A percentile compares a stretch with the other conserved stretches of the same genome.
Conservation (phyloP, 1,140 invertebrate species). For the Idris sp. region DNA sequence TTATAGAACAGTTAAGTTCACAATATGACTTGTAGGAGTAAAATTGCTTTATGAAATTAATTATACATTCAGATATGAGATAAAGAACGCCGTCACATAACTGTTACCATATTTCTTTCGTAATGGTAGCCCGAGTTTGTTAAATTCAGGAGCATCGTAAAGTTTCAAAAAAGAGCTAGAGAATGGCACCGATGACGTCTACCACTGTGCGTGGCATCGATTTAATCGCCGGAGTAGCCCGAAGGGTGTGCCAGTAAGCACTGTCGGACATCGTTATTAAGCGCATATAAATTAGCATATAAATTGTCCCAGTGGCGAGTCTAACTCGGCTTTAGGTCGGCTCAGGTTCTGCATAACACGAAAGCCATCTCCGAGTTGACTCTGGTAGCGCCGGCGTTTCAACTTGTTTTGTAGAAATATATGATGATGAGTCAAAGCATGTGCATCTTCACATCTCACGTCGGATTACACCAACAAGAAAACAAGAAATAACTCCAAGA, state of each 20-base stretch:
- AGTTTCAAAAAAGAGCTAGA: conserved; percentile 48
- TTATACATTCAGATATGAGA: conserved; percentile 49
- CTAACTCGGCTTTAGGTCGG: conserved; percentile 57
- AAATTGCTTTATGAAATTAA: conserved; percentile 50
- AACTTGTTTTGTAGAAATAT: conserved; percentile 45
- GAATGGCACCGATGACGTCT: conserved; percentile 58
- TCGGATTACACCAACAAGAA: conserved; percentile 35
- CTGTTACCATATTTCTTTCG: conserved; percentile 47
- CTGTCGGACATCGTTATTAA: conserved; percentile 78
- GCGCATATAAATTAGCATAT: conserved; percentile 79
- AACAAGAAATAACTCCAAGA: conserved; percentile 20
- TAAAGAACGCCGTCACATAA: conserved; percentile 25
- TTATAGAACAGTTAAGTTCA: not conserved
- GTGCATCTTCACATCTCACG: conserved; percentile 46
- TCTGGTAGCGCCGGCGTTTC: conserved; percentile 68
- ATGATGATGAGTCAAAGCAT: conserved; percentile 46
- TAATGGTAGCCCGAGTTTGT: conserved; percentile 31
- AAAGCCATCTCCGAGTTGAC: conserved; percentile 65
- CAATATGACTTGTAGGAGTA: conserved; percentile 13
- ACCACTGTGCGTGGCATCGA: conserved; percentile 59
- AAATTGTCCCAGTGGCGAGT: conserved; percentile 71
- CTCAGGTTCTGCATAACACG: conserved; percentile 73
- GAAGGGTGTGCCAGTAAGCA: conserved; percentile 76
- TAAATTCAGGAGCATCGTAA: conserved; percentile 44
- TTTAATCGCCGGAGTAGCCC: conserved; percentile 65